Evolutionary conservation across 2,888 invertebrate genomes (phyloP), one percentile per base, ranked within the genome.

Genomic region (Microctonus brassicae): DNA sequence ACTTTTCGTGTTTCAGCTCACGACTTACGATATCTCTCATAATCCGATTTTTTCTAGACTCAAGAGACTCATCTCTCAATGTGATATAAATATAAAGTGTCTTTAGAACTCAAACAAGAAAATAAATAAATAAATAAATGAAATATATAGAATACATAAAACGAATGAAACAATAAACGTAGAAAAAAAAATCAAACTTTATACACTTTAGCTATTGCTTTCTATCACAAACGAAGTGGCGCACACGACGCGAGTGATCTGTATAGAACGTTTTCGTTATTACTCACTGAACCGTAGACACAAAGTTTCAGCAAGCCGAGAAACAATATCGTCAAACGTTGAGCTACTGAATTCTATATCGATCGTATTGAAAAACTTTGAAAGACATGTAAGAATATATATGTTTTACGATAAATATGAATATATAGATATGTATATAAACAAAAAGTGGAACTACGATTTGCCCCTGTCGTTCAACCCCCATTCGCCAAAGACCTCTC

Each of bases 301-400:
- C 34, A 47, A 55, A 36, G 29, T 65, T 33, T 42, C 20, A 26
- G 22, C 52, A 52, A 58, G 29, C n/a, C 29, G 33, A 58, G 33
- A 60, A 70, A 70, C 70, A 52, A 65, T 70, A 70, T 63, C 55
- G 57, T 63, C 63, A 57, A 57, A 47, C 34, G n/a, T 17, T 34
- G 33, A 68, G 52, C 47, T n/a, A 61, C 52, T 22, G 52, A 52
- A 53, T 53, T 65, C 53, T 53, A n/a, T 55, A 34, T 33, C 17
- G 34, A 34, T 34, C 22, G 53, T 65, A 65, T 65, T 53, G 64
- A 24, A 65, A 65, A 65, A 65, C 17, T 55, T 66, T 42, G 22
- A 42, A 58, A 24, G 66, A 66, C 58, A 33, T 20, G 36, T 47
- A 33, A 5, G 17, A 47, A 17, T 47, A 17, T 47, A 47, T n/a